phyloP scores from a whole-genome alignment of 2,888 invertebrate species.

The Aporophyla lueneburgensis region DNA sequence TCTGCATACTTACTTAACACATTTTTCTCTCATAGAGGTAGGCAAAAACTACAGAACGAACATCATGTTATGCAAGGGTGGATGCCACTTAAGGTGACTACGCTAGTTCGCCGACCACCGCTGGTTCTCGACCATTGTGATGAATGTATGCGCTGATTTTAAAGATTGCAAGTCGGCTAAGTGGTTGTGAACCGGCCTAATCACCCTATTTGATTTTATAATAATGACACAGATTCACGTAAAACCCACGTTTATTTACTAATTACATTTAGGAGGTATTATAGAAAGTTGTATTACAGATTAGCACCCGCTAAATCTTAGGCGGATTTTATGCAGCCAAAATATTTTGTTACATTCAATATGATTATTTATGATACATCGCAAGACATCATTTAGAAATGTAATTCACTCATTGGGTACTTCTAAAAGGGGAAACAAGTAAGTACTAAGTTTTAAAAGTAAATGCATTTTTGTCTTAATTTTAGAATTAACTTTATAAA shows the following conservation, averaged over 20 bases:
- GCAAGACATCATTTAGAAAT: constrained; percentile 10
- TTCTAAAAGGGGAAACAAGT: constrained; percentile 11
- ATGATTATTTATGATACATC: neutral
- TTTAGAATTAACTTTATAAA: constrained; percentile 23
- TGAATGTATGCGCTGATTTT: too few species aligned
- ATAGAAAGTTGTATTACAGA: constrained; percentile 39
- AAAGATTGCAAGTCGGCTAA: too few species aligned
- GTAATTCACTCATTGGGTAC: constrained; percentile 8
- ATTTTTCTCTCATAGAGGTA: neutral
- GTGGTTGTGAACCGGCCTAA: too few species aligned
- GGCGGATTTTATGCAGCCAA: constrained; percentile 61
- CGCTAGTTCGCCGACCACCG: too few species aligned
- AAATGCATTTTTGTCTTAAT: constrained; percentile 59
- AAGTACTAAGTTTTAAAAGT: constrained; percentile 49
- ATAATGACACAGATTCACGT: constrained; percentile 36
- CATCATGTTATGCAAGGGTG: neutral
- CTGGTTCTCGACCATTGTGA: too few species aligned
- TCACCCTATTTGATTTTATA: neutral
- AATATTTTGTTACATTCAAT: constrained; percentile 29
- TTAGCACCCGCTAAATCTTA: constrained; percentile 63
- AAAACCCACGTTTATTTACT: constrained; percentile 62
- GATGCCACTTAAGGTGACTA: neutral
- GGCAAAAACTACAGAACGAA: neutral
- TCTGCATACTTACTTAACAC: neutral
- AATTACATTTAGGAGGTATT: constrained; percentile 55